These are phyloP conservation scores for Anoplopoma fimbria DNA, from an alignment of 2,113 vertebrate genomes.

Conservation along the genomic window DNA sequence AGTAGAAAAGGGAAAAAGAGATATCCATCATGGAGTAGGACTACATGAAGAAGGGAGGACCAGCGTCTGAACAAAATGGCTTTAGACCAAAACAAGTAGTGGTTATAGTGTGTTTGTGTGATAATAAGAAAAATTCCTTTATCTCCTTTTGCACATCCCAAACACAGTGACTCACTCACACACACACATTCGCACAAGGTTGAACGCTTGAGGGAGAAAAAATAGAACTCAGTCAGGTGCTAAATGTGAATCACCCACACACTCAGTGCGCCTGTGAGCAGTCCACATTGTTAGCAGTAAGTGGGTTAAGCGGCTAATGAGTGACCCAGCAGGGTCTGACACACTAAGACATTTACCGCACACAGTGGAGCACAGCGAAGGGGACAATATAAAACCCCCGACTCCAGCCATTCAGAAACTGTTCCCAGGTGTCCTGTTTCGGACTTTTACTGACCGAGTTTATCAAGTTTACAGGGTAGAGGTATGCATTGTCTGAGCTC, in stretches of 20 bases:
- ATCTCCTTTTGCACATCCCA: constrained; percentile 47
- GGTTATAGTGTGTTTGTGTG: neutral
- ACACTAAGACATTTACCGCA: constrained; percentile 41
- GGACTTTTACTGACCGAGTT: neutral
- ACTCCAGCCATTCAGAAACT: neutral
- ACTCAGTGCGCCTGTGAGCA: constrained; percentile 41
- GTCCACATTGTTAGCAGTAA: constrained; percentile 65
- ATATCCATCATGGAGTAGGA: constrained; percentile 12
- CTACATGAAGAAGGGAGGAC: neutral
- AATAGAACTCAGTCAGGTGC: constrained; percentile 71
- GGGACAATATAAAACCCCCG: constrained; percentile 15
- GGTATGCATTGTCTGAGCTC: too few relatives aligned
- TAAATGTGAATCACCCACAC: constrained; percentile 66
- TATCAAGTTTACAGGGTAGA: neutral
- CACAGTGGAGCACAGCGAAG: constrained; percentile 22
- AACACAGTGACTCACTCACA: constrained; percentile 56
- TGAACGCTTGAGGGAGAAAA: constrained; percentile 35
- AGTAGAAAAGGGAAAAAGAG: constrained; percentile 2
- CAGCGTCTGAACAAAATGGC: neutral
- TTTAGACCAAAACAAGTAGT: constrained; percentile 3
- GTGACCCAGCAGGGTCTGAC: constrained; percentile 39
- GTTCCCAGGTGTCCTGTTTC: constrained; percentile 4
- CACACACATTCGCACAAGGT: constrained; percentile 10
- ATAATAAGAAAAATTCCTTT: constrained; percentile 25
- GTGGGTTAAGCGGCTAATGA: constrained; percentile 71